Base-by-base conservation (phyloP, 2,888 invertebrate species). In the Brenthis hecate region DNA sequence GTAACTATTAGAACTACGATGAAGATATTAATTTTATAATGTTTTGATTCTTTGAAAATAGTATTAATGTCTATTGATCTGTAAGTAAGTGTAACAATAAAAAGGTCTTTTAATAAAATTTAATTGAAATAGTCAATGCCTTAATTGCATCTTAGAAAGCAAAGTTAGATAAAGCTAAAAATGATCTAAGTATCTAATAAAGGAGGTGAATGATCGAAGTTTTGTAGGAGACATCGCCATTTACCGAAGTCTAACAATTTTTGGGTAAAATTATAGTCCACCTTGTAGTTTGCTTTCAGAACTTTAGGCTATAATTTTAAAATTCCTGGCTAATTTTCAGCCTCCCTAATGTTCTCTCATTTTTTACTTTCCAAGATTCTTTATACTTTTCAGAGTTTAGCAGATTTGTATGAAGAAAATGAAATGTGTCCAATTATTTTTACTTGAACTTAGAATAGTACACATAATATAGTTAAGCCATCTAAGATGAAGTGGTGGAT, bases 201-300 rank as follows among this genome's bases (percentile, higher is more conserved):
- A 65, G 54, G 60, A 66, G 51, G 65, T 68, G 47, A 71, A 66
- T 56, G 62, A 55, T 54, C 48, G 14, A 66, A 68, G 57, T 68
- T 71, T 63, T 28, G 51, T 63, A 50, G 43, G 13, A 56, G 43
- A 14, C 43, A 16, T 62, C 57, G 48, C 55, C 55, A 54, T 68
- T 63, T 50, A 62, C 43, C 23, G 51, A n/a, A 62, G 28, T 53
- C 48, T 57, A 32, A 62, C 23, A 58, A 65, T 43, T 65, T 57
- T 64, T 48, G 32, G 48, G 55, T 50, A 65, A 55, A 32, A 13
- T 60, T 47, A n/a, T 53, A 47, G 48, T 51, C 32, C 43, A 14
- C 13, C 5, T n/a, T 63, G 16, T 56, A 28, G n/a, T 19, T 58
- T 58, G 13, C n/a, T 57, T 47, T 64, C 5, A 53, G 16, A 63